Percentiles rank a stretch among this genome's conserved stretches.
Conservation (phyloP, 2,888 invertebrate genomes). For the Fragum fragum region DNA sequence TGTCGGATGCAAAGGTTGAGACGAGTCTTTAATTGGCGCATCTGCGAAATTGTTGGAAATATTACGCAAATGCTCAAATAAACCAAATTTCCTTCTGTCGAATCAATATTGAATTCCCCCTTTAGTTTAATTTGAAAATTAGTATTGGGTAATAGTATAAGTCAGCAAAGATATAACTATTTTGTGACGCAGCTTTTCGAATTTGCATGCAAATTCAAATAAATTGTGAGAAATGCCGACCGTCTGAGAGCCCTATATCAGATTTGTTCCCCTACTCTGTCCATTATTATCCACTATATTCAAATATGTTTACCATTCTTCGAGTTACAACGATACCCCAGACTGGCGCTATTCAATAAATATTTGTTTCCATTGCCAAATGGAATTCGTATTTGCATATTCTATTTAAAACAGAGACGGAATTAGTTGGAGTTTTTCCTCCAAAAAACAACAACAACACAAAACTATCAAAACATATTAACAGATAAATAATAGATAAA, state of each 20-base stretch:
- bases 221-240: not conserved
- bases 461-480: too few relatives aligned
- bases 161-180: not conserved
- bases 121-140: too few relatives aligned
- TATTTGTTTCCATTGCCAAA: slow-evolving; percentile 3
- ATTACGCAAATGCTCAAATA: too few relatives aligned
- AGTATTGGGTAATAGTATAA: too few relatives aligned
- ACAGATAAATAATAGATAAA: too few relatives aligned
- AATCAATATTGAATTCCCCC: too few relatives aligned
- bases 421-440: too few relatives aligned
- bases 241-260: not conserved
- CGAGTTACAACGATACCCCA: not conserved
- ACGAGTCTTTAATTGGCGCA: too few relatives aligned
- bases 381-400: not conserved
- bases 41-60: too few relatives aligned
- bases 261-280: not conserved
- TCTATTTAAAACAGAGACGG: not conserved
- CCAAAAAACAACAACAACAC: too few relatives aligned
- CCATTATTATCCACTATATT: slow-evolving; percentile 1
- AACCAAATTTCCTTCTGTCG: too few relatives aligned
- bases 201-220: slow-evolving; percentile 6
- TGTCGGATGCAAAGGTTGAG: too few relatives aligned
- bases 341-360: not conserved
- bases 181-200: not conserved
- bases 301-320: slow-evolving; percentile 3